phyloP scores from a whole-genome alignment of 2,113 vertebrate genomes.

The Neomonachus schauinslandi region DNA sequence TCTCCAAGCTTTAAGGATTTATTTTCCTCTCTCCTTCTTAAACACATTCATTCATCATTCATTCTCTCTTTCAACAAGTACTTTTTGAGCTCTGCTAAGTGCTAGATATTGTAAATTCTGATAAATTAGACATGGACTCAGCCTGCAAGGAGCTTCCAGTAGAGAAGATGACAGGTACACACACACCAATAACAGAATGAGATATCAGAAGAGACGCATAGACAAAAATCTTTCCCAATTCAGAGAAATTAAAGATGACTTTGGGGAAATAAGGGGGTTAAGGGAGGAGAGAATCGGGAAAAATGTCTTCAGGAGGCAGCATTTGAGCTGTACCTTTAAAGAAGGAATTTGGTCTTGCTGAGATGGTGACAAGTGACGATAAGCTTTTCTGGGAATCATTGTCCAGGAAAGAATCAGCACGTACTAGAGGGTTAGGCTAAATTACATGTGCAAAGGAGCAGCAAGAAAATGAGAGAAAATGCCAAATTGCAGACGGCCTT shows the following conservation, averaged over 20 bases:
- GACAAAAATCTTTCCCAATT: not conserved
- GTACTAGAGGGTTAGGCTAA: not conserved
- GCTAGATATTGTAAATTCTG: not conserved
- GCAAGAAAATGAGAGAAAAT: not conserved
- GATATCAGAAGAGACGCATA: not conserved
- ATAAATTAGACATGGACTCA: not conserved
- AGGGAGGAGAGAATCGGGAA: not conserved
- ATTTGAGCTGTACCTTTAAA: not conserved
- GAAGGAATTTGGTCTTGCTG: not conserved
- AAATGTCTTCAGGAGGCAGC: not conserved
- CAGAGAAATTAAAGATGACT: not conserved
- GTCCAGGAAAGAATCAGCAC: not conserved
- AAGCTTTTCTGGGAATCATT: not conserved
- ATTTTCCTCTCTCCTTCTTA: conserved; percentile 4
- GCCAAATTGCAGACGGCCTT: not conserved
- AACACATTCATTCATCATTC: not conserved
- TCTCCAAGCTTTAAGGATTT: not conserved
- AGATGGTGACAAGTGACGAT: not conserved
- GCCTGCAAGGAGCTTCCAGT: not conserved
- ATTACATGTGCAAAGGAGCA: not conserved
- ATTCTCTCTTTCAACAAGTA: not conserved
- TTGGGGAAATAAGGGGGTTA: not conserved
- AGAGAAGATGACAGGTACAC: not conserved
- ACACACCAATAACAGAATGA: not conserved
- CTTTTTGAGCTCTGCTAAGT: not conserved